A percentile compares a stretch with the other conserved stretches of the same genome.
Evolutionary conservation across 37 sponge, comb jelly and placozoan species (phyloP).

Genomic region (Amphimedon queenslandica): DNA sequence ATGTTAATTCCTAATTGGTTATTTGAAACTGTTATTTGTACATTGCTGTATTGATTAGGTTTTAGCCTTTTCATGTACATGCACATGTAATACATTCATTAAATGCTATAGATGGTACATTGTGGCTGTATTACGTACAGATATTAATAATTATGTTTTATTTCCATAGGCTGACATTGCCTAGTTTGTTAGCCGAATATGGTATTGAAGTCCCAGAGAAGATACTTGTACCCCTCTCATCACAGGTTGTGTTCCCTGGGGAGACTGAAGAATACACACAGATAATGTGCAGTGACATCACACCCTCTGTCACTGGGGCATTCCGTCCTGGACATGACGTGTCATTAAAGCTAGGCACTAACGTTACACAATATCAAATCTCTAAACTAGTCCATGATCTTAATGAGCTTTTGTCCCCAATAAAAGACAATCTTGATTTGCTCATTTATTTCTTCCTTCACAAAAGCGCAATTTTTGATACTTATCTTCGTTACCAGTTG

Average conservation of each 20-base stretch:
- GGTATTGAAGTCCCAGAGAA: slow-evolving; percentile 17
- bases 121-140: background rate
- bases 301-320: slow-evolving; percentile 12
- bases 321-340: slow-evolving; percentile 11
- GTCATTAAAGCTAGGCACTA: slow-evolving; percentile 8
- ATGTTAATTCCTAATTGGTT: no score
- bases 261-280: background rate
- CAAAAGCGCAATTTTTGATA: slow-evolving; percentile 59
- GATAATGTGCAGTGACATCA: background rate
- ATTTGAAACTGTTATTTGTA: no score
- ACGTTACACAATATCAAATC: slow-evolving; percentile 9
- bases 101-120: no score
- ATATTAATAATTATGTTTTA: background rate
- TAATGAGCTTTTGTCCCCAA: slow-evolving; percentile 17
- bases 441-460: slow-evolving; percentile 50
- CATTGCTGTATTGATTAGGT: no score
- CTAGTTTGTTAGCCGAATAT: slow-evolving; percentile 29
- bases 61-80: no score
- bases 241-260: slow-evolving; percentile 28
- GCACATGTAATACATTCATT: no score
- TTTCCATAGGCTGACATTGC: slow-evolving; percentile 23
- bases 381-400: slow-evolving; percentile 12
- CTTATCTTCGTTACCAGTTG: slow-evolving; percentile 48
- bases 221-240: slow-evolving; percentile 5
- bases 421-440: slow-evolving; percentile 38